Percentiles rank a stretch among this genome's conserved stretches.
Evolutionary conservation across 53 echinoderm and acorn worm species (phyloP).

Genomic region (Luidia sarsii): DNA sequence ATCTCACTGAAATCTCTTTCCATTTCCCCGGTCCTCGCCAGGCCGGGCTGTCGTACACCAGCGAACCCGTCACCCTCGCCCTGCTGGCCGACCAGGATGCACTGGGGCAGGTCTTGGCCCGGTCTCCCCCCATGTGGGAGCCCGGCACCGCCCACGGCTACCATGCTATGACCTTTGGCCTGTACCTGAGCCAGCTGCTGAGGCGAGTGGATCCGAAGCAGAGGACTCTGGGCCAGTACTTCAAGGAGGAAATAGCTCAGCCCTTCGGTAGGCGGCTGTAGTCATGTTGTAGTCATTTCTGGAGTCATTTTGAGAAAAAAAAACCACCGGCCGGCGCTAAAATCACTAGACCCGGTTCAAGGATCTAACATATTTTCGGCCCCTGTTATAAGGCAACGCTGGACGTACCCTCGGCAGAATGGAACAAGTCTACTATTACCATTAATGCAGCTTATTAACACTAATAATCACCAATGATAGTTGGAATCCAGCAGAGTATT

Average conservation of each 20-base stretch:
- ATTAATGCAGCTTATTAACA: too few species aligned
- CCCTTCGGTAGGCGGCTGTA: constrained; percentile 91
- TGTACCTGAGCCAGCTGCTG: constrained; percentile 61
- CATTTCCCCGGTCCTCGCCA: neutral
- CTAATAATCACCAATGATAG: too few species aligned
- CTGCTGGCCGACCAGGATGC: constrained; percentile 18
- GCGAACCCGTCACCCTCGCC: neutral
- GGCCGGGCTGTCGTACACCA: constrained; percentile 33
- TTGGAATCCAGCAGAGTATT: too few species aligned
- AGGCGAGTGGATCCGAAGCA: constrained; percentile 73
- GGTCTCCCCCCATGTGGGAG: constrained; percentile 64
- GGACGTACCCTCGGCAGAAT: too few species aligned
- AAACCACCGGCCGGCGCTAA: too few species aligned
- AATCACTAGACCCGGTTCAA: too few species aligned
- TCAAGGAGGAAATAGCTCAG: constrained; percentile 80
- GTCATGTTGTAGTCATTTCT: too few species aligned
- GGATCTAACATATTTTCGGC: too few species aligned
- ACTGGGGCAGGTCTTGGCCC: constrained; percentile 54
- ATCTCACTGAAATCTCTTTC: too few species aligned
- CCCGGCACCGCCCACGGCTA: constrained; percentile 83
- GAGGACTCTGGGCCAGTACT: constrained; percentile 79
- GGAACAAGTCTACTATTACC: too few species aligned
- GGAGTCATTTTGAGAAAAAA: too few species aligned
- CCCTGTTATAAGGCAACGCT: too few species aligned
- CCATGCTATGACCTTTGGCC: constrained; percentile 69